A percentile compares a stretch with the other conserved stretches of the same genome.
Evolutionary conservation across 2,888 invertebrate genomes (phyloP).

Genomic region (Zootermopsis nevadensis): DNA sequence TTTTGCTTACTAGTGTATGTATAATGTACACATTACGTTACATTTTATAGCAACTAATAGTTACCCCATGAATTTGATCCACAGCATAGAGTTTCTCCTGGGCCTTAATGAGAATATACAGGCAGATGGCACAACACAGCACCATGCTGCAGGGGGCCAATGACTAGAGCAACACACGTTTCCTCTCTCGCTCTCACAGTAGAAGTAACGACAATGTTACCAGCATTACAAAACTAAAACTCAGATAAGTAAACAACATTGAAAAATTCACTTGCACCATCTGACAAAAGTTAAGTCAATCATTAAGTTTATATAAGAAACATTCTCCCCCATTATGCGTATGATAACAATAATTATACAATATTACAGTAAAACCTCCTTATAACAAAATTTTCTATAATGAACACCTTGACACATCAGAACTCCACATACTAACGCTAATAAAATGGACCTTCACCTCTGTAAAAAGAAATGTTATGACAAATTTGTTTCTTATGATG

Average conservation of each 20-base stretch:
- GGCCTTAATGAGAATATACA: constrained; percentile 36
- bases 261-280: constrained; percentile 33
- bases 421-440: neutral
- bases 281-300: constrained; percentile 36
- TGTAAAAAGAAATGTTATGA: constrained; percentile 35
- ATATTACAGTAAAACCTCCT: constrained; percentile 27
- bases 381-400: constrained; percentile 22
- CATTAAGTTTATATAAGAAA: constrained; percentile 17
- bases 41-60: neutral
- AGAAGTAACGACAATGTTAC: constrained; percentile 26
- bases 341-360: constrained; percentile 36
- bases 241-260: constrained; percentile 37
- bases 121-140: constrained; percentile 12
- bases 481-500: constrained; percentile 20
- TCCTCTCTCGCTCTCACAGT: constrained; percentile 23
- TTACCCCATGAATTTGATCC: neutral
- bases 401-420: constrained; percentile 8
- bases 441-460: neutral
- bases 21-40: neutral
- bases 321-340: constrained; percentile 29
- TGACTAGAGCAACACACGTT: constrained; percentile 33
- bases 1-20: too few species aligned
- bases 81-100: neutral
- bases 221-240: constrained; percentile 41
- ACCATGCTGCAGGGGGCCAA: constrained; percentile 8